Conservation (phyloP, 2,888 invertebrate species). For the Rhaphigaster nebulosa region DNA sequence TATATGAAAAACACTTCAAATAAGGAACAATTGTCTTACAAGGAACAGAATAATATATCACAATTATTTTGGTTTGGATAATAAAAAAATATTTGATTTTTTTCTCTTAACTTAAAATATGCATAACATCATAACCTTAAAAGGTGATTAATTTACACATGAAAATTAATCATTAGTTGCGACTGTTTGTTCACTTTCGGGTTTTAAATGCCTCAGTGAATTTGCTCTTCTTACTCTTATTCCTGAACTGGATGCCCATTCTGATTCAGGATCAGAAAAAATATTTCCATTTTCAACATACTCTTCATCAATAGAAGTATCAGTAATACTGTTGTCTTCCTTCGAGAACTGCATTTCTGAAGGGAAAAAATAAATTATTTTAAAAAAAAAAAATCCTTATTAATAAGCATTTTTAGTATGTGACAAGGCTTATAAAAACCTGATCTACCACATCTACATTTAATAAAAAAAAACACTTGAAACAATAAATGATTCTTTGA, state of each 20-base stretch:
- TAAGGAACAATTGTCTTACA: conserved; percentile 5
- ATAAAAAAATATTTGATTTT: conserved; percentile 26
- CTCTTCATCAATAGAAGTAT: conserved; percentile 60
- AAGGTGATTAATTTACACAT: not conserved
- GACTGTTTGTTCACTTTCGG: conserved; percentile 62
- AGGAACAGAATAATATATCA: conserved; percentile 48
- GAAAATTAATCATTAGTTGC: conserved; percentile 25
- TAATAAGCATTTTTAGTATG: not conserved
- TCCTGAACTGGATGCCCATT: conserved; percentile 64
- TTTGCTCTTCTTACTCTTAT: conserved; percentile 26
- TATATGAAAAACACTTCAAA: not conserved
- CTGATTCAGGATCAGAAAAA: conserved; percentile 67
- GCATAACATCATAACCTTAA: not conserved
- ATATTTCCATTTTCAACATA: conserved; percentile 62
- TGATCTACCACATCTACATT: not conserved
- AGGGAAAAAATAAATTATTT: not conserved
- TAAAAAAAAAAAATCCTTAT: not conserved
- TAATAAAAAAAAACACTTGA: not conserved
- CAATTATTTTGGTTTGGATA: conserved; percentile 18
- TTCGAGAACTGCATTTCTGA: not conserved
- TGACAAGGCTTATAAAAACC: not conserved
- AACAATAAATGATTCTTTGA: not conserved
- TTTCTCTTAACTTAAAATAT: conserved; percentile 7
- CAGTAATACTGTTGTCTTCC: conserved; percentile 56
- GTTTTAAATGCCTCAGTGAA: conserved; percentile 54